Conservation (phyloP, 2,888 invertebrate species). For the Lacanobia wlatinum region DNA sequence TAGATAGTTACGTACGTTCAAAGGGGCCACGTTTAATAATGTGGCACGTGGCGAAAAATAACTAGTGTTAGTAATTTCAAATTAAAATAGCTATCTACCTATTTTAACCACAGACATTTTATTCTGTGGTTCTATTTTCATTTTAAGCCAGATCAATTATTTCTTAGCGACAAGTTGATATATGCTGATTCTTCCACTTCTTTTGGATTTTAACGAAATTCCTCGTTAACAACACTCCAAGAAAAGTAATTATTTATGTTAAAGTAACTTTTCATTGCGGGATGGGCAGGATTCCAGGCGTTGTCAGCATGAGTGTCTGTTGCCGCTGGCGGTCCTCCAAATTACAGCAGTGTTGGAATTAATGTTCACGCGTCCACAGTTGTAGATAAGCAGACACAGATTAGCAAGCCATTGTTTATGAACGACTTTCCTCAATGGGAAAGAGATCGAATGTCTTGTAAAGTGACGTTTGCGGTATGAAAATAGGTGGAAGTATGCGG, state of each 20-base stretch:
- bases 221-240: constrained; percentile 15
- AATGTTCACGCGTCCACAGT: constrained; percentile 48
- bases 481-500: too few relatives aligned
- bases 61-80: too few relatives aligned
- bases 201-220: constrained; percentile 11
- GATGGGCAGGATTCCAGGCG: constrained; percentile 58
- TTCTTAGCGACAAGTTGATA: background rate
- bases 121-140: too few relatives aligned
- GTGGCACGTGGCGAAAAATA: too few relatives aligned
- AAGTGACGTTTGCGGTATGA: too few relatives aligned
- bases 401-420: constrained; percentile 34
- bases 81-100: too few relatives aligned
- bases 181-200: constrained; percentile 9
- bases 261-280: constrained; percentile 55
- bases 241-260: constrained; percentile 55
- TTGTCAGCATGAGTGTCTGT: constrained; percentile 55
- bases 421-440: background rate
- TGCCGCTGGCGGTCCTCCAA: constrained; percentile 52
- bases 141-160: background rate
- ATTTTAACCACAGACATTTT: too few relatives aligned
- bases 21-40: too few relatives aligned
- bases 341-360: constrained; percentile 55
- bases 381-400: constrained; percentile 56
- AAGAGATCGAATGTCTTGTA: background rate
- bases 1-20: background rate